Evolutionary conservation across 2,888 invertebrate genomes (phyloP).

Genomic region (Eupeodes luniger): DNA sequence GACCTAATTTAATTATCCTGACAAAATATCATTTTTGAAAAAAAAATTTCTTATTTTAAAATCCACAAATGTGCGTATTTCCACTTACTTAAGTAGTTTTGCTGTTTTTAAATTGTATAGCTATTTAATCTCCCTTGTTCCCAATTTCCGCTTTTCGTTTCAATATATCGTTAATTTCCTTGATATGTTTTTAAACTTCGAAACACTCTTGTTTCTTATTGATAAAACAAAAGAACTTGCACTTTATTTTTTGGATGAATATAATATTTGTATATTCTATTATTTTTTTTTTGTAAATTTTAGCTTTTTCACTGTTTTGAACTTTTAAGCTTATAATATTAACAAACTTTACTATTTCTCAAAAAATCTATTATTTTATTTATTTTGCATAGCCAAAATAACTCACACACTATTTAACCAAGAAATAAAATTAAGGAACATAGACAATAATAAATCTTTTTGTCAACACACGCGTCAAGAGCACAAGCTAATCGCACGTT

Average conservation of each 20-base stretch:
- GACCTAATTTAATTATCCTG: too few species aligned
- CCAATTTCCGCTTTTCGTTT: neutral
- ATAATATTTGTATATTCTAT: neutral
- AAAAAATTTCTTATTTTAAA: too few species aligned
- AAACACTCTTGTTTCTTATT: neutral
- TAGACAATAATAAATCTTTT: conserved; percentile 9
- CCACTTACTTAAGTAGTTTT: too few species aligned
- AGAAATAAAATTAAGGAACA: conserved; percentile 34
- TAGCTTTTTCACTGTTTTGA: neutral
- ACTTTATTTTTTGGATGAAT: neutral
- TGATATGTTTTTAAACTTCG: neutral
- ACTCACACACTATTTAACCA: neutral
- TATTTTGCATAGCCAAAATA: neutral
- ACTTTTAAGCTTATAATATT: neutral
- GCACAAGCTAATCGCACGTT: conserved; percentile 71
- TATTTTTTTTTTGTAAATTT: neutral
- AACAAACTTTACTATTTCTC: neutral
- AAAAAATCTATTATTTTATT: neutral
- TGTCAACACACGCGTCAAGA: conserved; percentile 54
- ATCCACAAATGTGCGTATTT: too few species aligned
- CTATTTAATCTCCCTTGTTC: neutral
- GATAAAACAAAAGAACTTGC: neutral
- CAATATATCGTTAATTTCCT: neutral
- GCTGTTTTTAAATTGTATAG: neutral
- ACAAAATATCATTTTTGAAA: too few species aligned